A percentile compares a stretch with the other conserved stretches of the same genome.
Evolutionary conservation across 2,888 invertebrate species (phyloP).

Genomic region (Erebia ligea): DNA sequence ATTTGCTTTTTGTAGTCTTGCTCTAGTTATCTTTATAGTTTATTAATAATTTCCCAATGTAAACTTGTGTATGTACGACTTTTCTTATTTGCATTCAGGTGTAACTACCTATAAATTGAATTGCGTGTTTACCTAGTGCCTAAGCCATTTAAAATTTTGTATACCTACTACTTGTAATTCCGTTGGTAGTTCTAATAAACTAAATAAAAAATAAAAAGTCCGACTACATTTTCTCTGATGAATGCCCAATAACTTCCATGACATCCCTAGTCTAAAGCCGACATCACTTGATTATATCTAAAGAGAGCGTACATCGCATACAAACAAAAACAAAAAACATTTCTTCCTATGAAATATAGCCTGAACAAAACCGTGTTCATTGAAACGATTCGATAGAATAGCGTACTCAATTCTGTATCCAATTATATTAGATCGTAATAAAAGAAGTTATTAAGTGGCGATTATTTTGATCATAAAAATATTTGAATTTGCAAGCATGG

Average conservation of each 20-base stretch:
- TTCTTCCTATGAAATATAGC: constrained; percentile 24
- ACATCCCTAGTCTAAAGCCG: constrained; percentile 19
- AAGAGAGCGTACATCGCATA: constrained; percentile 5
- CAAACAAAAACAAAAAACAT: constrained; percentile 25
- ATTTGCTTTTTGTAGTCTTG: no score
- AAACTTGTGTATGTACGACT: no score
- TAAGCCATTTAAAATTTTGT: no score
- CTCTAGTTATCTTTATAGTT: no score
- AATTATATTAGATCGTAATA: background rate
- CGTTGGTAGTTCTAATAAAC: no score
- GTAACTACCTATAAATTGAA: no score
- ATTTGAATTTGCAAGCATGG: background rate
- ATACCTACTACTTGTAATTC: no score
- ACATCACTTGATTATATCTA: constrained; percentile 20
- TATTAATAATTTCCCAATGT: no score
- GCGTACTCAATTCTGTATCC: background rate
- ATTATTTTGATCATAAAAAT: constrained; percentile 10
- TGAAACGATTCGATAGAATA: constrained; percentile 20
- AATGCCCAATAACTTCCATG: background rate
- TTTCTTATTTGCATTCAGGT: no score
- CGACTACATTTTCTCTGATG: background rate
- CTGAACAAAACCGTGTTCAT: constrained; percentile 21
- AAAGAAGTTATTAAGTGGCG: constrained; percentile 8
- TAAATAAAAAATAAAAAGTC: no score
- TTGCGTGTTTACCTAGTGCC: no score